Conservation (phyloP, 2,113 vertebrate genomes). For the Istiophorus platypterus region DNA sequence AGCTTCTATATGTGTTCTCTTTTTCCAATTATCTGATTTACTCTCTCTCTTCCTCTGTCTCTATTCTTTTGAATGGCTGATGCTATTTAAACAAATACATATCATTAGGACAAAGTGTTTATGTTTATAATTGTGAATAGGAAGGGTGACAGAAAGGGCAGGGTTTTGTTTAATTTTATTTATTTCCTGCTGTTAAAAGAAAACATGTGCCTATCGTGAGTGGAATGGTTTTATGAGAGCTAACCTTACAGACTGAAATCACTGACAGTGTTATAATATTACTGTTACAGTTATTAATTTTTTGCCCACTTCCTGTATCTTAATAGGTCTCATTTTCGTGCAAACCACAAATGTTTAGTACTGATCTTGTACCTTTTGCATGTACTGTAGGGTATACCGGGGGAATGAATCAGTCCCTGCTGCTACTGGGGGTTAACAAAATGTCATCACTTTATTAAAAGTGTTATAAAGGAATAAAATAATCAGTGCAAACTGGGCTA, state of each 20-base stretch:
- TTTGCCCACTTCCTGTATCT: not conserved
- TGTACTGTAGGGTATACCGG: not conserved
- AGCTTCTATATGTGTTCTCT: not conserved
- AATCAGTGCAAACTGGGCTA: not conserved
- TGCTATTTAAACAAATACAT: not conserved
- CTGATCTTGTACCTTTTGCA: conserved; percentile 2
- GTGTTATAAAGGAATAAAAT: not conserved
- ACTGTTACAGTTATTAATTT: not conserved
- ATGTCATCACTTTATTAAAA: not conserved
- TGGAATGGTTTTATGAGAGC: not conserved
- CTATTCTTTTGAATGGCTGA: not conserved
- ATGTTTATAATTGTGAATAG: not conserved
- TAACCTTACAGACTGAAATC: not conserved
- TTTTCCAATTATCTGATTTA: not conserved
- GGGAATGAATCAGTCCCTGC: not conserved
- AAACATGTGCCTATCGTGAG: not conserved
- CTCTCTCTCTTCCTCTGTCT: not conserved
- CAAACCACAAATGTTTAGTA: not conserved
- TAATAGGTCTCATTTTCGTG: not conserved
- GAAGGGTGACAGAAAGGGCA: not conserved
- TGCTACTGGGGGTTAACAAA: not conserved
- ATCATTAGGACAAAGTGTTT: not conserved
- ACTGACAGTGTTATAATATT: not conserved
- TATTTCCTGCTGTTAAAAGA: not conserved
- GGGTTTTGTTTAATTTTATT: not conserved